Evolutionary conservation across 2,888 invertebrate species (phyloP), one percentile per base, ranked within the genome.

Genomic region (Coleophora flavipennella): DNA sequence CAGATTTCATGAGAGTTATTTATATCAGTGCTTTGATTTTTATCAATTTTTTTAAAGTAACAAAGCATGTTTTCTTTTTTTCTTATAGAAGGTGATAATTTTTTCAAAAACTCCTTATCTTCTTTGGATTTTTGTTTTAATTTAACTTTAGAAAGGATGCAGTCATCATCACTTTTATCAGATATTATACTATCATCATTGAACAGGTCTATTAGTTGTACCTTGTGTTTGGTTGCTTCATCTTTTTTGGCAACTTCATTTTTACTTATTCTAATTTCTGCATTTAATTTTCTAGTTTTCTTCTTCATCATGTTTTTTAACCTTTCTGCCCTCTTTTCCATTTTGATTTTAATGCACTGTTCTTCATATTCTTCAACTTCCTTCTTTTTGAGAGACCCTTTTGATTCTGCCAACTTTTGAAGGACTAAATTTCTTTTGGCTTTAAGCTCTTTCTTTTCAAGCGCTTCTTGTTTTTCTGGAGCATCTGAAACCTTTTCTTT

Each of bases 331-430:
- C 92, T 71, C 55, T 88, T 88, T 10, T 88, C 81, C 69, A 92
- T 70, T 63, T 88, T 81, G 29, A 71, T 66, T 42, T 88, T 86
- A 11, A 91, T 86, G 49, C 69, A 80, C 37, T 83, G 81, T 35
- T 87, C 88, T 39, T 87, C 83, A 33, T 85, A 83, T 42, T 87
- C 83, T 26, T 87, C 85, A 1, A 83, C 50, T 65, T 89, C 88
- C 42, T 88, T 78, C 49, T 89, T 90, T 37, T 86, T 87, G 0
- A 78, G 43, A 35, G 80, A 77, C 1, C 90, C 90, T 59, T 90
- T 91, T 13, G 80, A 79, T 48, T 90, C 87, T 8, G 90, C 88
- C 88, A 91, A 88, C 45, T 86, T 86, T 58, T 88, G 81, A 36
- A 91, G 67, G 31, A 86, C 49, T 27, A 86, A 57, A 46, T 85